These are phyloP conservation scores for Silurus asotus DNA, from an alignment of 2,113 vertebrate genomes.

Conservation along the genomic window DNA sequence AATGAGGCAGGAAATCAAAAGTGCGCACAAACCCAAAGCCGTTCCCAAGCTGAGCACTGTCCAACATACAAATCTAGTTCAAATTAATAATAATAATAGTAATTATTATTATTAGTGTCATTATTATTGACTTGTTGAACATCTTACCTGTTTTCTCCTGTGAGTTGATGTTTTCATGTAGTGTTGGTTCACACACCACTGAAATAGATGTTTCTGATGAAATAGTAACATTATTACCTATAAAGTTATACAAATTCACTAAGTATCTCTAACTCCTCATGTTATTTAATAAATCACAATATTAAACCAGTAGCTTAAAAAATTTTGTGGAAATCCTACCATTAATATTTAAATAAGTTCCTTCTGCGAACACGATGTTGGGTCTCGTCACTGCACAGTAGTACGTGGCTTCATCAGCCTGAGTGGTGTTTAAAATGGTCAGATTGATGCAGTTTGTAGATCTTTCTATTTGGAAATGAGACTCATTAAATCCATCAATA, in stretches of 20 bases:
- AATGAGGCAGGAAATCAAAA: no score
- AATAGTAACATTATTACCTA: neutral
- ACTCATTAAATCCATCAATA: neutral
- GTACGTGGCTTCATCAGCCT: constrained; percentile 2
- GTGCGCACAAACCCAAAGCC: no score
- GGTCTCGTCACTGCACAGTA: neutral
- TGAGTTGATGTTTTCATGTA: neutral
- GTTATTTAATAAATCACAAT: neutral
- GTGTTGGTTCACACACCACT: neutral
- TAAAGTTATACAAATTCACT: neutral
- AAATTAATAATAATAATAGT: no score
- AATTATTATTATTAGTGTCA: no score
- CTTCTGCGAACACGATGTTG: neutral
- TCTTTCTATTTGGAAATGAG: neutral
- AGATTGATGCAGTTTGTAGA: neutral
- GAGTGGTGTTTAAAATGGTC: neutral
- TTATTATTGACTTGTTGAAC: no score
- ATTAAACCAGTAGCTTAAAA: neutral
- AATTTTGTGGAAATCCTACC: neutral
- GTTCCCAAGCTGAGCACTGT: no score
- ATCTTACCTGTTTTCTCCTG: no score
- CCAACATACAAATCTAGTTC: no score
- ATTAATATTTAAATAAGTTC: neutral
- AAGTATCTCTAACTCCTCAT: neutral
- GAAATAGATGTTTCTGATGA: neutral